Percentiles rank a stretch among this genome's conserved stretches.
Evolutionary conservation across 2,888 invertebrate species (phyloP).

Genomic region (Fragum sueziense): DNA sequence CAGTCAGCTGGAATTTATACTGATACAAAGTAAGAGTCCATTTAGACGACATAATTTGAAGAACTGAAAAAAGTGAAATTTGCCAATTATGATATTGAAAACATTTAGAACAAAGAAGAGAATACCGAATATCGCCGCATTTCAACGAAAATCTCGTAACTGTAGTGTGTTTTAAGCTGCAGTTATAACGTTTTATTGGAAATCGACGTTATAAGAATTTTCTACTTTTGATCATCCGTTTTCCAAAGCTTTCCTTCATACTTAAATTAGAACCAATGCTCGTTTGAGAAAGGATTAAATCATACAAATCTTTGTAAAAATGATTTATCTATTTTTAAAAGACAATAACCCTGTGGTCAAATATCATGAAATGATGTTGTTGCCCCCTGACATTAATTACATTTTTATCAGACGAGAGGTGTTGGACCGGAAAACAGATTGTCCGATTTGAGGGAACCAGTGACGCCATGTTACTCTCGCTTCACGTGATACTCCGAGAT

Average conservation of each 20-base stretch:
- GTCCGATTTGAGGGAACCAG: neutral
- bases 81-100: neutral
- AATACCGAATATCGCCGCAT: too few species aligned
- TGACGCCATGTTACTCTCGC: neutral
- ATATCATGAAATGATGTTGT: neutral
- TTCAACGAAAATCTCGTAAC: too few species aligned
- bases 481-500: neutral
- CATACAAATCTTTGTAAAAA: neutral
- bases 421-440: neutral
- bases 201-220: neutral
- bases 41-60: neutral
- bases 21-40: too few species aligned
- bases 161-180: too few species aligned
- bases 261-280: neutral
- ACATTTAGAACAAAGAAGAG: neutral
- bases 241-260: neutral
- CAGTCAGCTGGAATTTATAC: too few species aligned
- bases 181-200: too few species aligned
- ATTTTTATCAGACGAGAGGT: neutral
- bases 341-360: neutral
- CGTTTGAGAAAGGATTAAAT: neutral
- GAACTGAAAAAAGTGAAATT: neutral
- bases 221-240: neutral
- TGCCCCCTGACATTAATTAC: neutral
- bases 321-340: neutral